Evolutionary conservation across 2,113 vertebrate species (phyloP).

Genomic region (Eretmochelys imbricata): DNA sequence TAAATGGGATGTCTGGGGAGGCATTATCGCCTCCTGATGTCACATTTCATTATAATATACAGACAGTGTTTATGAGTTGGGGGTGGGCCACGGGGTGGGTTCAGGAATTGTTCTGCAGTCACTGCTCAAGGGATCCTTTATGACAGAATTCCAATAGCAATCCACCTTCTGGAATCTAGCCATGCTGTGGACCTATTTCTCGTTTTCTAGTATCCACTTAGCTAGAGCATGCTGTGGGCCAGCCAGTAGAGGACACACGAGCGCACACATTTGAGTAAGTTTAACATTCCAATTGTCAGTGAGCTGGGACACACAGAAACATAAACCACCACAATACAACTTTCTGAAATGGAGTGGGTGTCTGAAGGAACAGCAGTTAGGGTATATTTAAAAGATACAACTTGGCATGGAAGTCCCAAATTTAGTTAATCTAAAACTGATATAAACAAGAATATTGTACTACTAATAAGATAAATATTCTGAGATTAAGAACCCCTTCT

Average conservation of each 20-base stretch:
- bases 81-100: no score
- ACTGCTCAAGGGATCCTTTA: neutral
- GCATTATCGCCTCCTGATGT: neutral
- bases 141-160: neutral
- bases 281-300: neutral
- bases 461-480: no score
- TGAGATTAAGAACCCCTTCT: no score
- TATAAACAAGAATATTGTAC: no score
- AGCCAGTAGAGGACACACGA: neutral
- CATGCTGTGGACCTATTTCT: neutral
- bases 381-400: neutral
- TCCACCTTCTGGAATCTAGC: neutral
- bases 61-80: no score
- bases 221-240: neutral
- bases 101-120: no score
- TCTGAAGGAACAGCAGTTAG: neutral
- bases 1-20: neutral
- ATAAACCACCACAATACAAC: neutral
- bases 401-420: no score
- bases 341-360: neutral
- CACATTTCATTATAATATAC: neutral
- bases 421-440: no score
- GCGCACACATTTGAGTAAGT: neutral
- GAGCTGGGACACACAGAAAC: neutral
- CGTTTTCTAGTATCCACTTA: neutral